Evolutionary conservation across 2,113 vertebrate genomes (phyloP), one percentile per base, ranked within the genome.

Genomic region (Ictalurus punctatus): DNA sequence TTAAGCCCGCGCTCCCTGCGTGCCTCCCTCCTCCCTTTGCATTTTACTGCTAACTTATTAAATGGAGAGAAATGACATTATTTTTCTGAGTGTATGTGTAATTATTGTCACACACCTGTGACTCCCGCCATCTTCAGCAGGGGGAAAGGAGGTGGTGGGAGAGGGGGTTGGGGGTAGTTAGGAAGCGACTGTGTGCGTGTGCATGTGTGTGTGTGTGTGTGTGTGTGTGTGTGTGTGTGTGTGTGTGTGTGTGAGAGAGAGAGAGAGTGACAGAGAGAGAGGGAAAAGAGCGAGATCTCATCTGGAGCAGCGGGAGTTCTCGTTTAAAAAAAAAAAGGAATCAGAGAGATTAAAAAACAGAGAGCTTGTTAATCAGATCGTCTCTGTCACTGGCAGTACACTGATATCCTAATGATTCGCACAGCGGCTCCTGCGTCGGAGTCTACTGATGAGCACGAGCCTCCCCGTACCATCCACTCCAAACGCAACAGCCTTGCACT

Each of bases 1-100:
- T 97, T 93, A 92, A 94, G 96, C 96, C 93, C 96, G 91, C 92
- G 93, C 94, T 95, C 96, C 95, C 97, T 95, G 58, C 95, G 73
- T 74, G 89, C 95, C 96, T 94, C 90, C 56, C 96, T 83, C 96
- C 95, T 95, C 95, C 89, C 80, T 95, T 95, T 94, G 96, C 96
- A 97, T 98, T 98, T 98, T 97, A 96, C 96, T 95, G 97, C 97
- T 97, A 97, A 98, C 97, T 97, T 97, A 97, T 98, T 97, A 98
- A 98, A 99, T 97, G 97, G 93, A 92, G 97, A 96, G 96, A 97
- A 97, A 97, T 96, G 94, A 97, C 97, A 96, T 96, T 96, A 97
- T 97, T 95, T 94, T 95, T 95, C 95, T 95, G 96, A 99, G 97
- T 97, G 97, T 96, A 97, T 94, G 95, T 97, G 97, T 97, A 97